Evolutionary conservation across 2,888 invertebrate genomes (phyloP), one percentile per base, ranked within the genome.

Genomic region (Ophioninae sp.): DNA sequence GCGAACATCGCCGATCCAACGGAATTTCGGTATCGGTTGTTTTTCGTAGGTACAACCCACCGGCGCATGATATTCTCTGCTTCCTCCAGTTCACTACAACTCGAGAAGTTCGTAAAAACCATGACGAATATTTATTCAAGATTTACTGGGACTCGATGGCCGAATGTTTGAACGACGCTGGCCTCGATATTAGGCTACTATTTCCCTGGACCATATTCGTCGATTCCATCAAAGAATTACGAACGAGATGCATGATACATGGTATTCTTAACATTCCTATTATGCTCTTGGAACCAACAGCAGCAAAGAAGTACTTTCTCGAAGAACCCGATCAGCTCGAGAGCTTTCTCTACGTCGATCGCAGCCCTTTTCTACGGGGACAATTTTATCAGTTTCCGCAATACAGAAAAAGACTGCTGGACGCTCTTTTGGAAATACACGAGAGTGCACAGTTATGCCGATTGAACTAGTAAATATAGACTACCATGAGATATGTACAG

Each of bases 51-150:
- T 92, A 91, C 84, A 90, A 91, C 65, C 91, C 92, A 37, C 92
- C 93, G 6, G 91, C 89, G 0, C 90, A 91, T 61, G 93, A 93
- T 69, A 86, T 93, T 5, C 77, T 91, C 7, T 90, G 90, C 65
- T 91, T 93, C 72, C 88, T 93, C 3, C 91, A 91, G 79, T 89
- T 93, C 75, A 91, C 91, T 59, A 91, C 92, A 1, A 90, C 87
- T 0, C 85, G 88, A 0, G 44, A 89, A 23, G 77, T 90, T 0
- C 88, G 92, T 1, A 77, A 87, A 0, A 64, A 88, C 2, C 87
- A 90, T 70, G 79, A 87, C 80, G 85, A 90, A 17, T 84, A 87
- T 7, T 81, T 93, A 0, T 88, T 91, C 44, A 85, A 83, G 57
- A 81, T 86, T 7, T 93, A 93, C 64, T 87, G 90, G 82, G 85